Percentiles rank a stretch among this genome's conserved stretches.
These are phyloP conservation scores for Hephaestus fuliginosus DNA, from an alignment of 2,797 vertebrate genomes.

Conservation along the genomic window DNA sequence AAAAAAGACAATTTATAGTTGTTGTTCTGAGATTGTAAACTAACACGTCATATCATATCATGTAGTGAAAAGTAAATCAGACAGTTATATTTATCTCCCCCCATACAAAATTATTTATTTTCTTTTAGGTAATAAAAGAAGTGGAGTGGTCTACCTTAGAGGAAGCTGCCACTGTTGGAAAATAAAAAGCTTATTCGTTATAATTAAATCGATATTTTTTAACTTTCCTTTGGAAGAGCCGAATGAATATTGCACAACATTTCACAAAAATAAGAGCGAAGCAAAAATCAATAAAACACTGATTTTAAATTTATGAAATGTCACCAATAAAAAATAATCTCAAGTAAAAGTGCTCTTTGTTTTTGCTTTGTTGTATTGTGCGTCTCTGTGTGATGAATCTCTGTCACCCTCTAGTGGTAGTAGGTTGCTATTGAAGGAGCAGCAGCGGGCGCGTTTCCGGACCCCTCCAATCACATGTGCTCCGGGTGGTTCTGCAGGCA, in stretches of 20 bases:
- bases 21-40: slow-evolving; percentile 4
- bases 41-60: not conserved
- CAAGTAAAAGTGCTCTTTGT: slow-evolving; percentile 23
- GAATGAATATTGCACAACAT: not conserved
- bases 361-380: slow-evolving; percentile 27
- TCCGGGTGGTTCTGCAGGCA: slow-evolving; percentile 92
- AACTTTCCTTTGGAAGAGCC: not conserved
- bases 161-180: not conserved
- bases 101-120: slow-evolving; percentile 7
- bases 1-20: slow-evolving; percentile 9
- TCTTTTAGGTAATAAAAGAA: slow-evolving; percentile 4
- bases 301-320: slow-evolving; percentile 10
- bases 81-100: not conserved
- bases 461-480: slow-evolving; percentile 76
- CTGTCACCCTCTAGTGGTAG: slow-evolving; percentile 60
- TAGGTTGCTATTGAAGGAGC: slow-evolving; percentile 9
- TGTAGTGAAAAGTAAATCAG: slow-evolving; percentile 36
- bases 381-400: slow-evolving; percentile 24
- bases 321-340: not conserved
- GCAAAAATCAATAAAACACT: not conserved
- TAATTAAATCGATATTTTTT: not conserved
- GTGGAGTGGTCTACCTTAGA: not conserved
- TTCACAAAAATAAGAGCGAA: not conserved
- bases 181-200: not conserved
- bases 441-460: not conserved